Conservation (phyloP, 2,113 vertebrate species). For the Patagioenas fasciata region DNA sequence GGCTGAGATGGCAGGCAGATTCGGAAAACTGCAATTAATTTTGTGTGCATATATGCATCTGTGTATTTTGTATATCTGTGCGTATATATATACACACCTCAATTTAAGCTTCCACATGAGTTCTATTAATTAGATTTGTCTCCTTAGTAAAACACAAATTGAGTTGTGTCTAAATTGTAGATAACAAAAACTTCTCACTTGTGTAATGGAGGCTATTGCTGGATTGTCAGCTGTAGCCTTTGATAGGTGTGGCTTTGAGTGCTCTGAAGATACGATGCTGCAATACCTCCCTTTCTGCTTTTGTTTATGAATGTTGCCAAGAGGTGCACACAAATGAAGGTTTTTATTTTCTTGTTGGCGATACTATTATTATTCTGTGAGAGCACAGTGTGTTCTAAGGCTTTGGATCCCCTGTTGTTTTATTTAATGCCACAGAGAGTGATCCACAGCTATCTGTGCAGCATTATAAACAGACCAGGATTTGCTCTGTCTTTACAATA, state of each 20-base stretch:
- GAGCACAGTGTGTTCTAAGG: neutral
- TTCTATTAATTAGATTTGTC: neutral
- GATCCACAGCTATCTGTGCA: neutral
- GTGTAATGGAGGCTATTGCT: neutral
- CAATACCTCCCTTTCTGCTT: neutral
- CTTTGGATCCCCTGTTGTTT: neutral
- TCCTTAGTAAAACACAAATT: neutral
- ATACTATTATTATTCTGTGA: neutral
- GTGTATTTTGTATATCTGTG: neutral
- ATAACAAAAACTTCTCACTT: neutral
- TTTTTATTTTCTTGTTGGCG: neutral
- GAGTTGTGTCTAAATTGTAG: neutral
- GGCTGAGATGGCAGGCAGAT: neutral
- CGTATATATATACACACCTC: neutral
- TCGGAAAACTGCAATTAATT: neutral
- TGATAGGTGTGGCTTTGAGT: neutral
- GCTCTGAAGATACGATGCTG: neutral
- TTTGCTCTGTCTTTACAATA: neutral
- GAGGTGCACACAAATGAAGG: neutral
- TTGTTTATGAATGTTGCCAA: neutral
- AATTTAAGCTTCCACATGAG: neutral
- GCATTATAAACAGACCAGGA: neutral
- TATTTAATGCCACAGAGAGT: neutral
- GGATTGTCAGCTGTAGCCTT: neutral
- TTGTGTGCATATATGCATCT: neutral